Base-by-base conservation (phyloP, 2,888 invertebrate genomes). In the Aproaerema taeniolella region DNA sequence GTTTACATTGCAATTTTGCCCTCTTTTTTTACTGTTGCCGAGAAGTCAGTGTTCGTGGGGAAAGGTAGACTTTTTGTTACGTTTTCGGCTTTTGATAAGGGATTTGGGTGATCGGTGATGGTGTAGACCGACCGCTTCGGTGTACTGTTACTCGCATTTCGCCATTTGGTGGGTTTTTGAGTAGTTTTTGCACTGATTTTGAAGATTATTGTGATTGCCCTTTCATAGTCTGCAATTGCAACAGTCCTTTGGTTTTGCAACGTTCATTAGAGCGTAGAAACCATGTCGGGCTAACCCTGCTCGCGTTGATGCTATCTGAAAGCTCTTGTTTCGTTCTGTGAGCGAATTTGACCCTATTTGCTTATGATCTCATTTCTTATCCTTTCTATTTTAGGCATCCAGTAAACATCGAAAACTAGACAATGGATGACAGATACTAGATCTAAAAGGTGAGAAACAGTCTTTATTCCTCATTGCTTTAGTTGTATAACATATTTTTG, bases 211-310 rank as follows among this genome's bases (percentile, higher is more conserved):
- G 26, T 35, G n/a, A 41, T 42, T 41, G 49, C 47, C 49, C 49
- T 50, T 52, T 53, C 51, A 49, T 53, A 42, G 40, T 46, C 33
- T 42, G 39, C 38, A 43, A 52, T 75, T 70, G 65, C 69, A 63
- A 69, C 62, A 69, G 63, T 51, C 40, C 66, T 65, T 61, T 57
- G 67, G 72, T 85, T 85, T 86, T 82, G 85, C 79, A 86, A 86
- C 67, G 70, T 62, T 74, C 79, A 74, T 69, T 75, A 73, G 82
- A 83, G 69, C 86, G 81, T 82, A 70, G 77, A 81, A 85, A 82
- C 69, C 69, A 81, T 86, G 85, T 83, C 83, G 83, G 68, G 67
- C 70, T 70, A 63, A 67, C 60, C 69, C 64, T 66, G 60, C 53
- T 47, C 58, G 52, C 58, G 49, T 50, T 39, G 46, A 46, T 53